phyloP scores from a whole-genome alignment of 1,140 invertebrate genomes.

The Bombus polaris region DNA sequence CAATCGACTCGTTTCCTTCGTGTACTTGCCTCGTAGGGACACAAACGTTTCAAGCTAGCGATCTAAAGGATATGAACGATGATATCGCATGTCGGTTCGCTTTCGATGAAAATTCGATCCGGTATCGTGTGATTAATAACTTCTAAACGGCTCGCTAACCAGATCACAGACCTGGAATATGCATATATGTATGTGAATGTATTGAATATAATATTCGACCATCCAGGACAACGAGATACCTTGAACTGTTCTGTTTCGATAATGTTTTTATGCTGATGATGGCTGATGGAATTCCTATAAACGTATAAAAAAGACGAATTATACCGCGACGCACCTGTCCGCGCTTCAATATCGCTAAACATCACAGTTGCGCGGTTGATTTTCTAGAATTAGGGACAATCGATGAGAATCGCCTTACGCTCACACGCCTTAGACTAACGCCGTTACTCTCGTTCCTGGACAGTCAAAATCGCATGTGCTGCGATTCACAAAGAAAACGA shows the following conservation, averaged over 20 bases:
- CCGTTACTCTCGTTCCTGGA: not conserved
- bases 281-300: slow-evolving; percentile 44
- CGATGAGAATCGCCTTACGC: not conserved
- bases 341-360: not conserved
- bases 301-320: slow-evolving; percentile 62
- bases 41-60: slow-evolving; percentile 3
- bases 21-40: not conserved
- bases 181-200: not conserved
- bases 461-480: not conserved
- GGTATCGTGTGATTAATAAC: not conserved
- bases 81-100: not conserved
- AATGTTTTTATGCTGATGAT: not conserved
- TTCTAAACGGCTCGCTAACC: not conserved
- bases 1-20: not conserved
- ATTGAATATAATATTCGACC: not conserved
- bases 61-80: not conserved
- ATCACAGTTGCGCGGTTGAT: slow-evolving; percentile 16
- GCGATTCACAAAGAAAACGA: slow-evolving; percentile 27
- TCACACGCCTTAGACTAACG: not conserved
- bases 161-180: not conserved
- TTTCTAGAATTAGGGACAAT: not conserved
- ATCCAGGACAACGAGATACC: not conserved
- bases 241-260: not conserved
- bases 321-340: slow-evolving; percentile 5
- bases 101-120: not conserved